These are phyloP conservation scores for Drosophila recens DNA, from an alignment of 2,888 invertebrate genomes.

Conservation along the genomic window DNA sequence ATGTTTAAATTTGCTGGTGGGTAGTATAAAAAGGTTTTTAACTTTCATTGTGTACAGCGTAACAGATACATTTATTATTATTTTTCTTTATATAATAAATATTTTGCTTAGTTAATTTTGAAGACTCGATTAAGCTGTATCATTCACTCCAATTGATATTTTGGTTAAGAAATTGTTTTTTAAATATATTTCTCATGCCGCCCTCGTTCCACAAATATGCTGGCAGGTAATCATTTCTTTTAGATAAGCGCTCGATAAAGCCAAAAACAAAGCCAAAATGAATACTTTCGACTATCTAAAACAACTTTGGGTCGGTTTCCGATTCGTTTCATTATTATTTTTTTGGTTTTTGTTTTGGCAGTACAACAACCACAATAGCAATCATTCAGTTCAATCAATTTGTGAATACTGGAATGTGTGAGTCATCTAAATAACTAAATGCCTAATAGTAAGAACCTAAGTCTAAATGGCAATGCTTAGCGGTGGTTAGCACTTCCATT, in stretches of 20 bases:
- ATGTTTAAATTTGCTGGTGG: too few relatives aligned
- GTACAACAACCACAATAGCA: slow-evolving; percentile 15
- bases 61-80: slow-evolving; percentile 3
- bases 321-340: slow-evolving; percentile 8
- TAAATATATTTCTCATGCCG: slow-evolving; percentile 1
- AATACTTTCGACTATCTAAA: slow-evolving; percentile 42
- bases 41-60: too few relatives aligned
- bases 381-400: slow-evolving; percentile 29
- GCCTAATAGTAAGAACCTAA: slow-evolving; percentile 20
- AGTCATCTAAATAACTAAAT: slow-evolving; percentile 44
- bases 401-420: slow-evolving; percentile 50
- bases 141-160: background rate
- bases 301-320: slow-evolving; percentile 14
- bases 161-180: background rate
- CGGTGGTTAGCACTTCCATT: slow-evolving; percentile 56
- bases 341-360: background rate
- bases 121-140: background rate
- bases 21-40: too few relatives aligned
- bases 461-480: slow-evolving; percentile 25
- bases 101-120: background rate
- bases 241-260: slow-evolving; percentile 67
- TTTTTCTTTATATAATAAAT: background rate
- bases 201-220: slow-evolving; percentile 35
- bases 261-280: slow-evolving; percentile 44
- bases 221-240: slow-evolving; percentile 39